A percentile compares a stretch with the other conserved stretches of the same genome.
These are phyloP conservation scores for Elegia similella DNA, from an alignment of 2,888 invertebrate genomes.

Conservation along the genomic window DNA sequence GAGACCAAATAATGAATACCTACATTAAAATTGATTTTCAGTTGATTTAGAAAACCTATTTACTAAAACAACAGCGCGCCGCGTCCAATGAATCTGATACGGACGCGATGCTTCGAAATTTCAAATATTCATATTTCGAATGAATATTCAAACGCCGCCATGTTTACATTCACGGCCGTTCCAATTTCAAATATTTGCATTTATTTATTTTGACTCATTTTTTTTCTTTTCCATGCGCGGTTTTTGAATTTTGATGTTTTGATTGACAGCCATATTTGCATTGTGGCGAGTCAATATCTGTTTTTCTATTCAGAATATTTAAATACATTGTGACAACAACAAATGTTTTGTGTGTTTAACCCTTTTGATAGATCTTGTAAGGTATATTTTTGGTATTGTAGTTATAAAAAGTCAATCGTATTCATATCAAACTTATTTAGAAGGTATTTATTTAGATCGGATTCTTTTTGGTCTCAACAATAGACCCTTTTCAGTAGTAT, in stretches of 20 bases:
- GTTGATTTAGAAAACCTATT: too few relatives aligned
- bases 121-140: conserved; percentile 78
- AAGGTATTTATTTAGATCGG: background rate
- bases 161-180: conserved; percentile 79
- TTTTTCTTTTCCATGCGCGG: conserved; percentile 48
- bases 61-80: conserved; percentile 9
- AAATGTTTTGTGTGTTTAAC: conserved; percentile 20
- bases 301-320: conserved; percentile 29
- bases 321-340: conserved; percentile 17
- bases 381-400: background rate
- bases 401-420: background rate
- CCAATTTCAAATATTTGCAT: conserved; percentile 80
- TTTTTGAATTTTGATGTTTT: conserved; percentile 48
- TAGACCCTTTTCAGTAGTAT: too few relatives aligned
- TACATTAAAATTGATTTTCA: too few relatives aligned
- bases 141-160: conserved; percentile 78
- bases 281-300: conserved; percentile 28
- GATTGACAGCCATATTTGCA: conserved; percentile 39
- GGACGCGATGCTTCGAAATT: conserved; percentile 53
- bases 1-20: too few relatives aligned
- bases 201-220: conserved; percentile 69
- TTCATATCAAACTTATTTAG: background rate
- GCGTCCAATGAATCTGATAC: conserved; percentile 70
- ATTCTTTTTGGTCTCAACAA: background rate
- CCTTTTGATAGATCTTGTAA: conserved; percentile 17